Evolutionary conservation across 1,140 invertebrate species (phyloP).

Genomic region (Heliconius nattereri): DNA sequence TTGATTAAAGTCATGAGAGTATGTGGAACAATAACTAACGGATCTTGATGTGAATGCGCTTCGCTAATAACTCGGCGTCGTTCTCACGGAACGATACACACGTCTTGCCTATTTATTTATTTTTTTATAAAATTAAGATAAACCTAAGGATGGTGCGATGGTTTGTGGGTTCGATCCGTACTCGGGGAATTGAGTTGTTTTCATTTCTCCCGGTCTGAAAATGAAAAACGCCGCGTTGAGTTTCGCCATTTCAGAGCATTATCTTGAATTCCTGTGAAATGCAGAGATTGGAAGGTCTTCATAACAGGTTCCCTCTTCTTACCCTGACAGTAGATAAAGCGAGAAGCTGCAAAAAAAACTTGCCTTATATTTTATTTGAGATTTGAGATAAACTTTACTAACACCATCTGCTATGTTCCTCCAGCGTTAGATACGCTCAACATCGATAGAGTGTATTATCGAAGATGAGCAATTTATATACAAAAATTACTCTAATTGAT

Average conservation of each 20-base stretch:
- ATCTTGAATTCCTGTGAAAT: too few species aligned
- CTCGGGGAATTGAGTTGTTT: too few species aligned
- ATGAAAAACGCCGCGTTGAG: too few species aligned
- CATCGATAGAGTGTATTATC: background rate
- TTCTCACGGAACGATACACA: constrained; percentile 73
- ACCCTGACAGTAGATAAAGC: too few species aligned
- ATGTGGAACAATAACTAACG: constrained; percentile 58
- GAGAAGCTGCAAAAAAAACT: too few species aligned
- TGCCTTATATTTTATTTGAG: background rate
- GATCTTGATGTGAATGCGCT: constrained; percentile 54
- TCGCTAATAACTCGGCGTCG: constrained; percentile 58
- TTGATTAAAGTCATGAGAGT: constrained; percentile 31
- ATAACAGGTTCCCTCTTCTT: too few species aligned
- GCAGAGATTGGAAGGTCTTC: too few species aligned
- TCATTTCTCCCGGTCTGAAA: too few species aligned
- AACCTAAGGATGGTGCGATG: background rate
- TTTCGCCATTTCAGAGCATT: too few species aligned
- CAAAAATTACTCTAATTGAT: background rate
- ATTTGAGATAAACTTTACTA: background rate
- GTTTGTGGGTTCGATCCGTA: too few species aligned
- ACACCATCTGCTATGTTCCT: background rate
- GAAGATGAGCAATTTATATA: background rate
- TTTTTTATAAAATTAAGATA: constrained; percentile 33
- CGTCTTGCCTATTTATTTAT: constrained; percentile 47
- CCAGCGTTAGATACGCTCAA: background rate